phyloP scores from a whole-genome alignment of 2,797 vertebrate species.

The Darevskia nairensis region DNA sequence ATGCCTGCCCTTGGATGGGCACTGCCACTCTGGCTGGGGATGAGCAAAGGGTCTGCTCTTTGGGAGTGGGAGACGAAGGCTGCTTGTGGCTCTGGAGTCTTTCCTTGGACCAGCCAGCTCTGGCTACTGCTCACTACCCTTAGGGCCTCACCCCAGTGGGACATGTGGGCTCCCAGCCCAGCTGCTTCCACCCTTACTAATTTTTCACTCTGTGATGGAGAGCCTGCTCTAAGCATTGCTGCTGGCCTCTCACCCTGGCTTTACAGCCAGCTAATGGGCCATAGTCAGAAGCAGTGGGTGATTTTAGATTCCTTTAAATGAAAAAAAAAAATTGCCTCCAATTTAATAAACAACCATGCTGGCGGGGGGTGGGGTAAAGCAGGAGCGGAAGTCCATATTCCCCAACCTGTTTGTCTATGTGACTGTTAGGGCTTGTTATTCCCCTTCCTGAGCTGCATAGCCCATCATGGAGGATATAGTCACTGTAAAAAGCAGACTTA shows the following conservation, averaged over 20 bases:
- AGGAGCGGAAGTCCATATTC: background rate
- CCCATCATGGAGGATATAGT: background rate
- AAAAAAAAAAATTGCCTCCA: background rate
- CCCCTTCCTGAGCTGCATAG: background rate
- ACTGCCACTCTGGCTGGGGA: background rate
- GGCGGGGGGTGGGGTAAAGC: no score
- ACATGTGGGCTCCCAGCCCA: background rate
- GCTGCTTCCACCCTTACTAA: background rate
- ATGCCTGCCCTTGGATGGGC: background rate
- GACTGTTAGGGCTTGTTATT: background rate
- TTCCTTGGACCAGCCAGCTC: background rate
- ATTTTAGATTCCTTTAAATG: background rate
- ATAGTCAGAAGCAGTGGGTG: background rate
- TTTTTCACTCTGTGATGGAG: background rate
- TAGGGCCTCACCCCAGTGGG: background rate
- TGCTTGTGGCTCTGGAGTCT: background rate
- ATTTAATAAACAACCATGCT: background rate
- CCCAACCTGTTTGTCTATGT: background rate
- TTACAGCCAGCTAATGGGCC: background rate
- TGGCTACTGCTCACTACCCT: background rate
- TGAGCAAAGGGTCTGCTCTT: background rate
- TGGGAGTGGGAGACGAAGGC: no score
- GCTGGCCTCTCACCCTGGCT: background rate
- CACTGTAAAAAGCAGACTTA: background rate
- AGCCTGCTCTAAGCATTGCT: no score